These are phyloP conservation scores for Nasonia giraulti DNA, from an alignment of 1,140 invertebrate species.

Conservation along the genomic window DNA sequence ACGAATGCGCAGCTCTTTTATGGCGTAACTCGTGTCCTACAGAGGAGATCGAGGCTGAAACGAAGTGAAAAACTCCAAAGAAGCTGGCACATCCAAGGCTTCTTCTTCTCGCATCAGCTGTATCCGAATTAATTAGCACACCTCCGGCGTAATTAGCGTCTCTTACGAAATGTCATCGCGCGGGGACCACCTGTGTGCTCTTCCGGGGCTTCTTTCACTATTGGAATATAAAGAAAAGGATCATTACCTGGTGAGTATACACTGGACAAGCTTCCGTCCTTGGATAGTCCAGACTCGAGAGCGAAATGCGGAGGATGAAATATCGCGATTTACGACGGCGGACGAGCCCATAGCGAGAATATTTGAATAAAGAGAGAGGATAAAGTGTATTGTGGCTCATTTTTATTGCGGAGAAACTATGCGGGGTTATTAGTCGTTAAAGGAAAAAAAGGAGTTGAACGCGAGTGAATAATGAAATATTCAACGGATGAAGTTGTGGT, in stretches of 20 bases:
- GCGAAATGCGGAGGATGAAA: not conserved
- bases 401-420: slow-evolving; percentile 27
- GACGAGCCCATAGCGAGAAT: not conserved
- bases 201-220: not conserved
- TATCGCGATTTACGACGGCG: slow-evolving; percentile 15
- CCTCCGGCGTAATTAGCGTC: not conserved
- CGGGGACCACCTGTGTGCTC: not conserved
- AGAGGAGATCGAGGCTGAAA: not conserved
- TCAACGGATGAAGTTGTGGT: slow-evolving; percentile 6
- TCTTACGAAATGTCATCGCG: not conserved
- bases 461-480: slow-evolving; percentile 14
- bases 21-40: not conserved
- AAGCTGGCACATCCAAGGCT: not conserved
- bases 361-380: slow-evolving; percentile 32
- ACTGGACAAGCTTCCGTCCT: not conserved
- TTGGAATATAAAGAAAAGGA: not conserved
- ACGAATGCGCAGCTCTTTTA: not conserved
- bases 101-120: not conserved
- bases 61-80: not conserved
- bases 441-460: not conserved
- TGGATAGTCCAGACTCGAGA: not conserved
- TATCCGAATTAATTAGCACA: not conserved
- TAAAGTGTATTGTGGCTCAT: not conserved
- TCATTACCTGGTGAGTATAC: not conserved
- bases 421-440: slow-evolving; percentile 27